Conservation (phyloP, 2,113 vertebrate species). For the Corydoras maculifer region DNA sequence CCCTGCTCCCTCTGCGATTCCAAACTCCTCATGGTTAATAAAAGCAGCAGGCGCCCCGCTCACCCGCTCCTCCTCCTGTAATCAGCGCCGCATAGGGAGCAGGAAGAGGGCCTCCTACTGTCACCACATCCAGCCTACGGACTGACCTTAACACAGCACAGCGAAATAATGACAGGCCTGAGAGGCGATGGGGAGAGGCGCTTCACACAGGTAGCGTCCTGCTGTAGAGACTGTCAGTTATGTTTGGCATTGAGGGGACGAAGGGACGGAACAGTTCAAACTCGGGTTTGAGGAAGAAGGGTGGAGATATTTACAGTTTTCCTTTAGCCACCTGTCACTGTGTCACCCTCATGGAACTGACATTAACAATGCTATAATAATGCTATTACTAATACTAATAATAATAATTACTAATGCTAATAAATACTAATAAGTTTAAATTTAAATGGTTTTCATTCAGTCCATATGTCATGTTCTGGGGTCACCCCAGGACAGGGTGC, state of each 20-base stretch:
- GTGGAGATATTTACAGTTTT: not conserved
- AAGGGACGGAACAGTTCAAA: conserved; percentile 15
- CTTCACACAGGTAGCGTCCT: conserved; percentile 15
- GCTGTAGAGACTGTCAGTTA: not conserved
- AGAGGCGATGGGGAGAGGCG: conserved; percentile 11
- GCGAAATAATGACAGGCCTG: conserved; percentile 24
- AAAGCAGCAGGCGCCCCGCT: conserved; percentile 55
- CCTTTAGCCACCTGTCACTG: conserved; percentile 26
- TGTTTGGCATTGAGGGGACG: not conserved
- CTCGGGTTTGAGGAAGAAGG: not conserved
- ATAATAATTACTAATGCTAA: too few species aligned
- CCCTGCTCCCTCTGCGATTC: conserved; percentile 46
- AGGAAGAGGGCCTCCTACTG: conserved; percentile 37
- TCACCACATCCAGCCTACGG: conserved; percentile 20
- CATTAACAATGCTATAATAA: conserved; percentile 14
- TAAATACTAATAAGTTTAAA: not conserved
- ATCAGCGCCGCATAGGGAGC: conserved; percentile 61
- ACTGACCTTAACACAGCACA: conserved; percentile 38
- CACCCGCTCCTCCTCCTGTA: conserved; percentile 61
- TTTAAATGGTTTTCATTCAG: too few species aligned
- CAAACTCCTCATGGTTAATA: conserved; percentile 53
- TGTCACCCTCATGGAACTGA: conserved; percentile 4
- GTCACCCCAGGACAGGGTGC: too few species aligned
- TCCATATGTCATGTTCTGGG: too few species aligned
- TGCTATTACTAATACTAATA: not conserved